These are phyloP conservation scores for Synanthedon vespiformis DNA, from an alignment of 2,888 invertebrate species.

Conservation along the genomic window DNA sequence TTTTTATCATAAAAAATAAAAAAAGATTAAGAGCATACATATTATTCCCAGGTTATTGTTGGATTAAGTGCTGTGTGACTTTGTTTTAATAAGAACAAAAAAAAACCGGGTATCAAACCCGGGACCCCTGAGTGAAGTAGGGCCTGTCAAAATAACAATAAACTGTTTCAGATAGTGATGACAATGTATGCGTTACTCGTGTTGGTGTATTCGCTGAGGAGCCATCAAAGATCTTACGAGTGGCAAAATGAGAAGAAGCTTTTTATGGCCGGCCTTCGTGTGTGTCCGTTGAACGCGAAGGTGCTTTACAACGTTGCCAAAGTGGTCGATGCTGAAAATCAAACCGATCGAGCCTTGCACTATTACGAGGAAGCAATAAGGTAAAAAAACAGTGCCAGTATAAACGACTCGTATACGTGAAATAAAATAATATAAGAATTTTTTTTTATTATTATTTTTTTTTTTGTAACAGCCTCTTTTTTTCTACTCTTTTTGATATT, in stretches of 20 bases:
- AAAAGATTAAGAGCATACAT: too few relatives aligned
- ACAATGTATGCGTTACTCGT: conserved; percentile 11
- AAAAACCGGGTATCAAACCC: too few relatives aligned
- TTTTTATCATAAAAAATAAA: too few relatives aligned
- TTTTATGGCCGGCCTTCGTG: conserved; percentile 83
- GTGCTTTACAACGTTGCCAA: conserved; percentile 94
- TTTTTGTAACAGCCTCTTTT: too few relatives aligned
- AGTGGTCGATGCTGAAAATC: conserved; percentile 80
- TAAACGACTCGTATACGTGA: too few relatives aligned
- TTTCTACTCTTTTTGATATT: too few relatives aligned
- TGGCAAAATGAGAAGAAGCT: conserved; percentile 86
- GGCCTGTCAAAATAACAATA: not conserved
- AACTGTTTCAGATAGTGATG: conserved; percentile 26
- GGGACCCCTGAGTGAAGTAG: too few relatives aligned
- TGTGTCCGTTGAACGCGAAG: conserved; percentile 96
- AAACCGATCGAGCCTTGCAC: conserved; percentile 75
- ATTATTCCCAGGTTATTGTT: too few relatives aligned
- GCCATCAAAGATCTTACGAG: conserved; percentile 76
- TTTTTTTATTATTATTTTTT: too few relatives aligned
- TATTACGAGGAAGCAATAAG: conserved; percentile 84
- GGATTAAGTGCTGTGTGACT: too few relatives aligned
- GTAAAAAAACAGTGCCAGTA: conserved; percentile 36
- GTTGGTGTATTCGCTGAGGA: conserved; percentile 36
- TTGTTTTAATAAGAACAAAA: too few relatives aligned
- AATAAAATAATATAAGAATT: too few relatives aligned